Percentiles rank a stretch among this genome's conserved stretches.
These are phyloP conservation scores for Isurus oxyrinchus DNA, from an alignment of 2,113 vertebrate species.

Conservation along the genomic window DNA sequence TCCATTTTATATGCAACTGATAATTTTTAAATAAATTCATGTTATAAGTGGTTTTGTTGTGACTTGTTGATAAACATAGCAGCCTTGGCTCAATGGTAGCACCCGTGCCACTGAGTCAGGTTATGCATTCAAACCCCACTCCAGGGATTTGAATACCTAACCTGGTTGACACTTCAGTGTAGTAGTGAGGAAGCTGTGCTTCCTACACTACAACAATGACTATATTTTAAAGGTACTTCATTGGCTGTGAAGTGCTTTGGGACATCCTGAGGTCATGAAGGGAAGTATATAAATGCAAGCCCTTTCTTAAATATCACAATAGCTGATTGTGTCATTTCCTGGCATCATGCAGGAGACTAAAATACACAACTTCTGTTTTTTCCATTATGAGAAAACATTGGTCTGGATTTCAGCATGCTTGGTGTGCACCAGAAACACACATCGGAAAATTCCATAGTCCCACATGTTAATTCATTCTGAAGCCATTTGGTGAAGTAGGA, in stretches of 20 bases:
- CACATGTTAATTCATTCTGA: neutral
- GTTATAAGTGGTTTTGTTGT: neutral
- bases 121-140: neutral
- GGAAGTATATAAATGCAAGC: neutral
- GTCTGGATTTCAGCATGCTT: neutral
- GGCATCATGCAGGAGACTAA: neutral
- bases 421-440: neutral
- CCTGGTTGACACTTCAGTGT: neutral
- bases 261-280: neutral
- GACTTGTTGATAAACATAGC: neutral
- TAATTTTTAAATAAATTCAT: no score
- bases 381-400: neutral
- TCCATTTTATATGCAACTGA: neutral
- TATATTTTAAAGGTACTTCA: neutral
- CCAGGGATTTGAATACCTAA: neutral
- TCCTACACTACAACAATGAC: neutral
- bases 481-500: no score
- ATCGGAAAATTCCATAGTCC: neutral
- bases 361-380: neutral
- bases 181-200: neutral
- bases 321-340: neutral
- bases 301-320: neutral
- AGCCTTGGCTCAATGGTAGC: neutral
- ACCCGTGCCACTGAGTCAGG: neutral
- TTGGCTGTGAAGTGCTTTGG: neutral